phyloP scores from a whole-genome alignment of 2,113 vertebrate genomes.

The Pseudorasbora parva region DNA sequence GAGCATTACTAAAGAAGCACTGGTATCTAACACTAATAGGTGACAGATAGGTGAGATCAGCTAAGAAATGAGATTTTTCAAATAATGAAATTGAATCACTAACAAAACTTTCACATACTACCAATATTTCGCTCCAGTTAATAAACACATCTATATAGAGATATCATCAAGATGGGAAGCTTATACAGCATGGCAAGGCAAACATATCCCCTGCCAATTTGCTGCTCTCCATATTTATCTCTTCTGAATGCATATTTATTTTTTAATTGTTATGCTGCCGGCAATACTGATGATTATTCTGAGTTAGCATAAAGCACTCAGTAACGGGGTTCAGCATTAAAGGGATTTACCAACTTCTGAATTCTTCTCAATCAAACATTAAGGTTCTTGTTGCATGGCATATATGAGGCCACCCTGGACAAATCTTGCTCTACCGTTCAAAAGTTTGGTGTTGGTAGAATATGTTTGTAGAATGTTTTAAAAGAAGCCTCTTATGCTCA shows the following conservation, averaged over 20 bases:
- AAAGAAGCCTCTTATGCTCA: not conserved
- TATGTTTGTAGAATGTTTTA: too few species aligned
- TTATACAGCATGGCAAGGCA: constrained; percentile 59
- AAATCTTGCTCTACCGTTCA: not conserved
- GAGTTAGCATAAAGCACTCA: constrained; percentile 75
- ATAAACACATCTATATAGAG: constrained; percentile 65
- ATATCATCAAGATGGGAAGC: constrained; percentile 60
- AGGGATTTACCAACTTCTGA: constrained; percentile 81
- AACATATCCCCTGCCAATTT: constrained; percentile 74
- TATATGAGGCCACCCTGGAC: not conserved
- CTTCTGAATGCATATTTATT: constrained; percentile 82
- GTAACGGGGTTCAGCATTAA: constrained; percentile 83
- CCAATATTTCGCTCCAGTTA: not conserved
- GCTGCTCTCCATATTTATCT: constrained; percentile 81
- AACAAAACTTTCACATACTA: not conserved
- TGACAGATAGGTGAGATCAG: not conserved
- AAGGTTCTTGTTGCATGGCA: constrained; percentile 70
- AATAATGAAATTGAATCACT: not conserved
- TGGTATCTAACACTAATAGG: not conserved
- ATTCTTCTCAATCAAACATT: constrained; percentile 75
- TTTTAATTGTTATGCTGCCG: constrained; percentile 82
- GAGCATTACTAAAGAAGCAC: not conserved
- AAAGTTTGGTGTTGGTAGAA: not conserved
- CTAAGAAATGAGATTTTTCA: not conserved
- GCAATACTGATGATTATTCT: constrained; percentile 80